Evolutionary conservation across 1,140 invertebrate genomes (phyloP).

Genomic region (Plectrocnemia conspersa): DNA sequence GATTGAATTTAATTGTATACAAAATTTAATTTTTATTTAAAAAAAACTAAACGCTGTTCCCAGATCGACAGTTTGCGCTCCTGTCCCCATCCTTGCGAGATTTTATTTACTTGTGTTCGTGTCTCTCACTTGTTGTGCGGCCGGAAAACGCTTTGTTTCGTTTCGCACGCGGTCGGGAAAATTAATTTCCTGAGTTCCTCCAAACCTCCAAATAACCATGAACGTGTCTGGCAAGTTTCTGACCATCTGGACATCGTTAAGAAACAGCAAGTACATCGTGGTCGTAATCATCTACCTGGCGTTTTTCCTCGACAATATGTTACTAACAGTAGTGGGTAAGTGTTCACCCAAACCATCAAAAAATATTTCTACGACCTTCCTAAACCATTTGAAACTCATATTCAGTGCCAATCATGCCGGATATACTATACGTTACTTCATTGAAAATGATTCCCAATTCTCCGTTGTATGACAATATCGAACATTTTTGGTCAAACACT

Average conservation of each 20-base stretch:
- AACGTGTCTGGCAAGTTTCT: neutral
- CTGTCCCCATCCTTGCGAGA: constrained; percentile 7
- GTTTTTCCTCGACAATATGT: constrained; percentile 69
- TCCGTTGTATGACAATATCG: constrained; percentile 32
- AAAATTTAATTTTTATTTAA: too few species aligned
- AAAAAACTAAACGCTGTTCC: too few species aligned
- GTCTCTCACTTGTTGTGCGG: constrained; percentile 2
- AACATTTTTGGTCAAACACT: constrained; percentile 33
- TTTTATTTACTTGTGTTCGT: constrained; percentile 10
- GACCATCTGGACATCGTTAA: constrained; percentile 6
- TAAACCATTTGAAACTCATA: too few species aligned
- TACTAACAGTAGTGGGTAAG: constrained; percentile 75
- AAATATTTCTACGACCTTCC: too few species aligned
- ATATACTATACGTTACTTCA: constrained; percentile 65
- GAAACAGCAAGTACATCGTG: constrained; percentile 35
- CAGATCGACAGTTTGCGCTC: constrained; percentile 8
- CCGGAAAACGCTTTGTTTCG: constrained; percentile 6
- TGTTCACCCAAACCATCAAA: too few species aligned
- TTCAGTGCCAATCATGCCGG: constrained; percentile 81
- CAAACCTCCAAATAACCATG: neutral
- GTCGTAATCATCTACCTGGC: constrained; percentile 62
- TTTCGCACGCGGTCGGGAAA: neutral
- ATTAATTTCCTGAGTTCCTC: neutral
- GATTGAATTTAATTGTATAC: too few species aligned
- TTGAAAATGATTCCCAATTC: constrained; percentile 28